Conservation (phyloP, 1,140 invertebrate species). For the Rhopalosiphum maidis region DNA sequence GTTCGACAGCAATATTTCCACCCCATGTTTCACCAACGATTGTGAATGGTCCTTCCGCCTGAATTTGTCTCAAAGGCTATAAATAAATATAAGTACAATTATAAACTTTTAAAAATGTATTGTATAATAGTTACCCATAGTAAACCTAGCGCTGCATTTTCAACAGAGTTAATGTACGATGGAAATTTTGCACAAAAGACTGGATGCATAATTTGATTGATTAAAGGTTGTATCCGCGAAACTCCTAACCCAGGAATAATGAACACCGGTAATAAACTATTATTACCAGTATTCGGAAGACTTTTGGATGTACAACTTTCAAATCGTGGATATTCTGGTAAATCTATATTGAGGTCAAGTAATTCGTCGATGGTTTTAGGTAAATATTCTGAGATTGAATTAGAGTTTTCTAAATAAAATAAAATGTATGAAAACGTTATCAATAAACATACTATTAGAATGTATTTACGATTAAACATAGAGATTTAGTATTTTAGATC, state of each 20-base stretch:
- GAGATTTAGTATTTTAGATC: background rate
- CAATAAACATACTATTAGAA: background rate
- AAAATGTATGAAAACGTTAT: background rate
- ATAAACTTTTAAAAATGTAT: background rate
- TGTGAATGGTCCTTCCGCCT: constrained; percentile 58
- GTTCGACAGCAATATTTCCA: constrained; percentile 58
- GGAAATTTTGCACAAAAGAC: constrained; percentile 57
- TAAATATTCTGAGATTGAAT: constrained; percentile 29
- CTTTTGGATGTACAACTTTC: constrained; percentile 39
- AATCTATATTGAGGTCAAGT: constrained; percentile 8
- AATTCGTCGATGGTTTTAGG: constrained; percentile 18
- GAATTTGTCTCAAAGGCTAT: constrained; percentile 58
- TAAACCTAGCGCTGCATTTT: constrained; percentile 44
- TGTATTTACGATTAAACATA: background rate
- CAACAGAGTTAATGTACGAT: constrained; percentile 5
- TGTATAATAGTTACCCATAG: constrained; percentile 30
- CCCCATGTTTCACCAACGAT: constrained; percentile 60
- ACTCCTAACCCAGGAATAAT: constrained; percentile 54
- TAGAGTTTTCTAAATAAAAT: background rate
- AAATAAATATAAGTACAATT: background rate
- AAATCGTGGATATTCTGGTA: constrained; percentile 45
- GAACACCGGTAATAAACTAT: constrained; percentile 50
- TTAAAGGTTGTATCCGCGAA: constrained; percentile 20
- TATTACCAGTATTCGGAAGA: background rate
- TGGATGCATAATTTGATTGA: constrained; percentile 54